Conservation (phyloP, 2,797 vertebrate species). For the Novumbra hubbsi region DNA sequence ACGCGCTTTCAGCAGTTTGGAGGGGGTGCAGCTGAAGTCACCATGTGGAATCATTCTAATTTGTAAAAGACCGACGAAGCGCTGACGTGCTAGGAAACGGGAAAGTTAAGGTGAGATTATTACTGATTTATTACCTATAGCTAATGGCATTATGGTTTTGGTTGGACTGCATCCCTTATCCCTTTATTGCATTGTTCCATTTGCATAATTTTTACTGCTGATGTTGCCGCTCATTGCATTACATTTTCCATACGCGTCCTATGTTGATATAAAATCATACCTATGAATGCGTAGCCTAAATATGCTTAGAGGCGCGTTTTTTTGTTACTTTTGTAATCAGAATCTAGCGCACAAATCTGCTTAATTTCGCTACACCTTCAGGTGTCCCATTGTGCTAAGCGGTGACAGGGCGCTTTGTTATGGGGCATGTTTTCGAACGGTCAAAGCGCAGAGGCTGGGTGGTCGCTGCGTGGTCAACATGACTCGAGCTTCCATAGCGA, state of each 20-base stretch:
- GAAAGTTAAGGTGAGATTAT: conserved; percentile 47
- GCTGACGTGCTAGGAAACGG: conserved; percentile 47
- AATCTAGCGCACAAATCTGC: not conserved
- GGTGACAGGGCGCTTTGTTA: conserved; percentile 32
- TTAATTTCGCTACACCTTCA: not conserved
- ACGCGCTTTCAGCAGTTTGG: conserved; percentile 27
- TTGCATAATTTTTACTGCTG: not conserved
- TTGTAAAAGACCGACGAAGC: conserved; percentile 31
- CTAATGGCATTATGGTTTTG: not conserved
- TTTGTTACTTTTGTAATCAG: conserved; percentile 4
- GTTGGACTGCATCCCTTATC: not conserved
- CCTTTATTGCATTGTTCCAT: not conserved
- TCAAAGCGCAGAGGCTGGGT: conserved; percentile 24
- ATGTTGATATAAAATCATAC: conserved; percentile 8
- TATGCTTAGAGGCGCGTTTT: not conserved
- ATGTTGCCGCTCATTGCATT: conserved; percentile 11
- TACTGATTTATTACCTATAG: conserved; percentile 16
- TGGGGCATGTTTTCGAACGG: conserved; percentile 24
- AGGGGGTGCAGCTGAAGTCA: conserved; percentile 33
- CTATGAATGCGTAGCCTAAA: conserved; percentile 1
- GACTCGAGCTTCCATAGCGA: conserved; percentile 27
- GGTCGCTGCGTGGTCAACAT: conserved; percentile 27
- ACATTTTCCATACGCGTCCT: not conserved
- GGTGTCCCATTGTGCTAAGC: conserved; percentile 20
- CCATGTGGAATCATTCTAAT: conserved; percentile 51